Conservation (phyloP, 37 sponge, comb jelly and placozoan species). For the Axinella damicornis region DNA sequence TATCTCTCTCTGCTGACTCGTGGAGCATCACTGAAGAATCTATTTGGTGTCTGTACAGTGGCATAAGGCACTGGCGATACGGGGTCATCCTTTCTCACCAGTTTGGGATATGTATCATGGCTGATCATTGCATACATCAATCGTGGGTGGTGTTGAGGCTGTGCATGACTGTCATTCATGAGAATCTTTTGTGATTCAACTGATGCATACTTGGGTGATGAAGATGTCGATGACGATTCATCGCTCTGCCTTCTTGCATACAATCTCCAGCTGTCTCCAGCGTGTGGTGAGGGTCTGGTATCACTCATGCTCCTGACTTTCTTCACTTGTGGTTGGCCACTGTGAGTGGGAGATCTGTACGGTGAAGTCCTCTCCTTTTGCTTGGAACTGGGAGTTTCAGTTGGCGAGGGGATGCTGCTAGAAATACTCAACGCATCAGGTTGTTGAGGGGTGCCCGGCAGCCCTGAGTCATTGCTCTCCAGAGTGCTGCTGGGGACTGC, state of each 20-base stretch:
- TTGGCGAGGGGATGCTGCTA: conserved; percentile 44
- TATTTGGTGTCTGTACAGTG: no score
- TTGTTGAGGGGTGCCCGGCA: conserved; percentile 61
- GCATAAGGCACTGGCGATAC: not conserved
- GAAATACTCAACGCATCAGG: conserved; percentile 34
- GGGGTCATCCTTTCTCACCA: not conserved
- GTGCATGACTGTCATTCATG: not conserved
- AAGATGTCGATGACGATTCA: not conserved
- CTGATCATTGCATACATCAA: not conserved
- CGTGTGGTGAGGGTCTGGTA: not conserved
- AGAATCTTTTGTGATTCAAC: not conserved
- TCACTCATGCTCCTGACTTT: conserved; percentile 38
- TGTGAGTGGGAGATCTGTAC: not conserved
- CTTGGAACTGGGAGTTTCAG: not conserved
- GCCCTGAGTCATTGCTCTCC: conserved; percentile 62
- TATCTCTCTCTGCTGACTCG: not conserved
- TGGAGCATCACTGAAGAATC: no score
- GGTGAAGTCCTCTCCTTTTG: no score
- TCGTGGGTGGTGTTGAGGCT: not conserved
- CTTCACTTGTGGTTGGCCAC: not conserved
- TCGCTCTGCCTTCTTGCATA: conserved; percentile 37
- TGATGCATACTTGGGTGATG: no score
- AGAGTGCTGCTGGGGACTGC: conserved; percentile 17
- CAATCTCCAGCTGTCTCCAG: not conserved
- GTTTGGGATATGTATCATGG: not conserved